phyloP scores from a whole-genome alignment of 1,140 invertebrate genomes.

The Meloidogyne floridensis region DNA sequence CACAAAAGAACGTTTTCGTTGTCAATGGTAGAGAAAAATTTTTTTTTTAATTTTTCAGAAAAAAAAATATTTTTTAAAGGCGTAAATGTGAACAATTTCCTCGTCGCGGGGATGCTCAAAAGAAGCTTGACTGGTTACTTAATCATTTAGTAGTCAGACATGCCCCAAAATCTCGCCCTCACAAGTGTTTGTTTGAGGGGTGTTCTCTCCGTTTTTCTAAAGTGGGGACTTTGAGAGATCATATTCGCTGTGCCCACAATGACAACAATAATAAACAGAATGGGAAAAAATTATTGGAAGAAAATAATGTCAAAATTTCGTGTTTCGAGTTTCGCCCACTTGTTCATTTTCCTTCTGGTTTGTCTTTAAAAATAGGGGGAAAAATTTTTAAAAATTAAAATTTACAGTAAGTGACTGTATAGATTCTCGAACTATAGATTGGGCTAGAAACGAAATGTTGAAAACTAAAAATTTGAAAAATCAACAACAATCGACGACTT shows the following conservation, averaged over 20 bases:
- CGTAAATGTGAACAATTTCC: constrained; percentile 15
- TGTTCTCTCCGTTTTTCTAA: constrained; percentile 14
- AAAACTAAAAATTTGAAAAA: neutral
- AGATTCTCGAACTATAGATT: constrained; percentile 15
- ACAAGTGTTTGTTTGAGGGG: constrained; percentile 22
- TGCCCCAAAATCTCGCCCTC: constrained; percentile 19
- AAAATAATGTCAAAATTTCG: neutral
- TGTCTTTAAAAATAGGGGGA: neutral
- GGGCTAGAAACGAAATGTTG: neutral
- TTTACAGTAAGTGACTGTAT: constrained; percentile 22
- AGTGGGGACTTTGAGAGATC: constrained; percentile 13
- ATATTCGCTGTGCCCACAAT: constrained; percentile 18
- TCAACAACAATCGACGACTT: neutral
- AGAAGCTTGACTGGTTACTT: constrained; percentile 27
- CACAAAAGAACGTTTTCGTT: neutral
- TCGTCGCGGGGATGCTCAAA: constrained; percentile 25
- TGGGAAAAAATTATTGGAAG: neutral
- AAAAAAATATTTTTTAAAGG: neutral
- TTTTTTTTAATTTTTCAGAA: neutral
- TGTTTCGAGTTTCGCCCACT: constrained; percentile 23
- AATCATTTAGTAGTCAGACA: constrained; percentile 14
- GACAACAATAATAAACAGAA: neutral
- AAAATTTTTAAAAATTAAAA: constrained; percentile 10
- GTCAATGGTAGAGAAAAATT: neutral
- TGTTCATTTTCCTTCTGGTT: constrained; percentile 15